Conservation (phyloP, 2,888 invertebrate genomes). For the Mythimna ferrago region DNA sequence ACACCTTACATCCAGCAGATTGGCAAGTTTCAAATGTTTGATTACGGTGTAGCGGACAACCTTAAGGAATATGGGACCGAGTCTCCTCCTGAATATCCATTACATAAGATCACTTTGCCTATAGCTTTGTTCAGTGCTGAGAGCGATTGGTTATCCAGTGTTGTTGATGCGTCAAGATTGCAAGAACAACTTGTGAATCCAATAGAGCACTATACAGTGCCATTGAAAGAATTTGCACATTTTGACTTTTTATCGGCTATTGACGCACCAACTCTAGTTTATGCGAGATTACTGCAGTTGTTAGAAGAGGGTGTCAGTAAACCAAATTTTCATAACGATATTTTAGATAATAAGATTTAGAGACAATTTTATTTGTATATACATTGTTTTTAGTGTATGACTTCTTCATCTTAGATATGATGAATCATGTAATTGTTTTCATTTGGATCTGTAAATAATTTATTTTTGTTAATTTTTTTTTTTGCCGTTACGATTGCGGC, state of each 20-base stretch:
- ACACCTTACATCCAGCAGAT: too few species aligned
- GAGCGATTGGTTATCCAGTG: slow-evolving; percentile 94
- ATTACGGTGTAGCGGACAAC: slow-evolving; percentile 92
- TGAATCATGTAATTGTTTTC: too few species aligned
- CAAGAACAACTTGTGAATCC: slow-evolving; percentile 88
- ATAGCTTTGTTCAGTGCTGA: slow-evolving; percentile 92
- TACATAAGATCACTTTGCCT: slow-evolving; percentile 92
- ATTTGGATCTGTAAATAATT: too few species aligned
- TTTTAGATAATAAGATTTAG: not conserved
- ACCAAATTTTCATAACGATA: not conserved
- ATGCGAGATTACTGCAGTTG: slow-evolving; percentile 85
- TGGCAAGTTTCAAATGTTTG: slow-evolving; percentile 92
- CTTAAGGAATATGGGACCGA: slow-evolving; percentile 89
- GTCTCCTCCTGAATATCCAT: slow-evolving; percentile 91
- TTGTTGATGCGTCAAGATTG: slow-evolving; percentile 91
- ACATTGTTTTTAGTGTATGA: too few species aligned
- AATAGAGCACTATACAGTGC: slow-evolving; percentile 91
- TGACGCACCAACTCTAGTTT: slow-evolving; percentile 91
- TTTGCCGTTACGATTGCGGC: too few species aligned
- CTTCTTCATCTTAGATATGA: too few species aligned
- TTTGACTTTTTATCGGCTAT: slow-evolving; percentile 93
- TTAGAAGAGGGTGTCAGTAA: slow-evolving; percentile 79
- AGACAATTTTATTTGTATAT: too few species aligned
- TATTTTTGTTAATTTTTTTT: too few species aligned
- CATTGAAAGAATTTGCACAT: slow-evolving; percentile 93